phyloP scores from a whole-genome alignment of 2,797 vertebrate genomes.

The Pyrrhura leucotis region DNA sequence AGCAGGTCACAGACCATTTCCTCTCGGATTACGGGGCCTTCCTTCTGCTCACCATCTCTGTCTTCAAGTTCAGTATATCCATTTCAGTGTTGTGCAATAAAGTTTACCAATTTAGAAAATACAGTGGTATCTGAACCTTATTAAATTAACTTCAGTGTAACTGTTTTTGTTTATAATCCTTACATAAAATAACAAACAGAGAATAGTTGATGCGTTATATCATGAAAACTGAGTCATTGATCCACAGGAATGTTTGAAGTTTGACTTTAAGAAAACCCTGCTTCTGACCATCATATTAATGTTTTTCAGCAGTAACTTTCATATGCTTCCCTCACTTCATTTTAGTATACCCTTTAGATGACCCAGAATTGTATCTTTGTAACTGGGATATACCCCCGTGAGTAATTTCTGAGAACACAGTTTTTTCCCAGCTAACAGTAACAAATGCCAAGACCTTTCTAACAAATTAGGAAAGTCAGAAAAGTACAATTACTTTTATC shows the following conservation, averaged over 20 bases:
- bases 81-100: neutral
- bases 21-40: neutral
- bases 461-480: neutral
- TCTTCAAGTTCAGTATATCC: neutral
- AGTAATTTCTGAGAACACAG: neutral
- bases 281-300: neutral
- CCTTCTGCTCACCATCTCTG: neutral
- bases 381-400: neutral
- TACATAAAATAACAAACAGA: conserved; percentile 4
- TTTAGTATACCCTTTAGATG: neutral
- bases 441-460: neutral
- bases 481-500: conserved; percentile 19
- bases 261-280: neutral
- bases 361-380: neutral
- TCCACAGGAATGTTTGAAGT: neutral
- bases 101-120: neutral
- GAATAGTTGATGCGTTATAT: neutral
- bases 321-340: neutral
- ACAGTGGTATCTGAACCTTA: neutral
- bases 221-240: neutral
- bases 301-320: conserved; percentile 38
- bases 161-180: neutral
- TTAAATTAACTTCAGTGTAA: neutral
- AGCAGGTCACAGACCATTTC: neutral
- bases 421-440: neutral